These are phyloP conservation scores for Vanessa tameamea DNA, from an alignment of 1,140 invertebrate species.

Conservation along the genomic window DNA sequence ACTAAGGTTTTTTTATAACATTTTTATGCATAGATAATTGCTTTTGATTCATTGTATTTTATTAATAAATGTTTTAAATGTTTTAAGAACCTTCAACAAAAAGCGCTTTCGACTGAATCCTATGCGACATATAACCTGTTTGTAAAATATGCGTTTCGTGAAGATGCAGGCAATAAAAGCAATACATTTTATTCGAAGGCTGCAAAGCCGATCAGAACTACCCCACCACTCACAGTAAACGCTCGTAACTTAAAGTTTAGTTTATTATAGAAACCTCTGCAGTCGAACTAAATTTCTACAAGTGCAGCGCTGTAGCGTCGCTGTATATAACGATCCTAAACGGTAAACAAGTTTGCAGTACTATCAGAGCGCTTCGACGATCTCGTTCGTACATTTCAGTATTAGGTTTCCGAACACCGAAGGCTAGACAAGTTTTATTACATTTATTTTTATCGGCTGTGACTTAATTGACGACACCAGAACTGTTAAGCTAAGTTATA, in stretches of 20 bases:
- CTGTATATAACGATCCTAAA: constrained; percentile 24
- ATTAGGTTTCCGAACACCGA: constrained; percentile 57
- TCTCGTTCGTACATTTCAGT: constrained; percentile 42
- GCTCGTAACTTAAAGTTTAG: constrained; percentile 56
- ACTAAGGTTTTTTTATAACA: too few species aligned
- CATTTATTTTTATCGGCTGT: constrained; percentile 54
- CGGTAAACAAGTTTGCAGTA: constrained; percentile 29
- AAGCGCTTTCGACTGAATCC: background rate
- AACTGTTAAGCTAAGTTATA: constrained; percentile 32
- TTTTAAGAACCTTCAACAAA: too few species aligned
- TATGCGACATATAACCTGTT: background rate
- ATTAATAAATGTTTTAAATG: background rate
- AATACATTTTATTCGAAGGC: constrained; percentile 49
- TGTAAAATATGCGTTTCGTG: background rate
- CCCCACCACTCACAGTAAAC: constrained; percentile 46
- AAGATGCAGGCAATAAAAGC: constrained; percentile 50
- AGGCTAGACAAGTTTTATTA: constrained; percentile 61
- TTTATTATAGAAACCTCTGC: constrained; percentile 47
- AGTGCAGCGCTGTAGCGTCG: constrained; percentile 27
- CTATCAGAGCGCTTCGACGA: constrained; percentile 36
- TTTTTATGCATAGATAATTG: too few species aligned
- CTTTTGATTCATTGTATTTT: background rate
- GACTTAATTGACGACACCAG: constrained; percentile 55
- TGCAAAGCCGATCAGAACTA: constrained; percentile 50
- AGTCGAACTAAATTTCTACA: constrained; percentile 22